Conservation (phyloP, 2,113 vertebrate species). For the Gulo gulo region DNA sequence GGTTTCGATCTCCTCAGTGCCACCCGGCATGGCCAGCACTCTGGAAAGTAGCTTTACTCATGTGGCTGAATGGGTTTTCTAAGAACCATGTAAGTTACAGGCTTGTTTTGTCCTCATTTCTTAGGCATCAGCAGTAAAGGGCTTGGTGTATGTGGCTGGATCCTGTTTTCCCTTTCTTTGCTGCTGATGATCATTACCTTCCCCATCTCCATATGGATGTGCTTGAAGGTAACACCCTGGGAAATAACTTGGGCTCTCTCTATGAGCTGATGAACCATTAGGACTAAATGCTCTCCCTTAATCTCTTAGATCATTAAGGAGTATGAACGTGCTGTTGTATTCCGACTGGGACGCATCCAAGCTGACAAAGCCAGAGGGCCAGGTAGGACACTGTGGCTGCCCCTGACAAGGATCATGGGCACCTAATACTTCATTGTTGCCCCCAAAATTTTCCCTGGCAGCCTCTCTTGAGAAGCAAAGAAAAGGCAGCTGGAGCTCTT, state of each 20-base stretch:
- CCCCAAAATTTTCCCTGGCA: neutral
- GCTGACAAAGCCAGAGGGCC: constrained; percentile 90
- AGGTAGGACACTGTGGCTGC: constrained; percentile 79
- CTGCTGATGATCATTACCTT: constrained; percentile 85
- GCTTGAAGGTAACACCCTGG: constrained; percentile 87
- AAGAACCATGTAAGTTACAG: neutral
- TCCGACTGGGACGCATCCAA: constrained; percentile 89
- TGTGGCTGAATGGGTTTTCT: neutral
- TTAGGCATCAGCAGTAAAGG: constrained; percentile 81
- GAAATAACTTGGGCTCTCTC: neutral
- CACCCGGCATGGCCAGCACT: neutral
- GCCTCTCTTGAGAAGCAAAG: neutral
- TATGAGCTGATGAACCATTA: neutral
- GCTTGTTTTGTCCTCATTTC: neutral
- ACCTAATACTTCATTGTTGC: neutral
- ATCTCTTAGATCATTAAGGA: constrained; percentile 90
- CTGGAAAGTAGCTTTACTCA: neutral
- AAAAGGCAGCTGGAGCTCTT: neutral
- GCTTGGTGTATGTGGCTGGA: constrained; percentile 87
- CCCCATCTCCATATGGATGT: constrained; percentile 90
- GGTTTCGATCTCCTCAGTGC: neutral
- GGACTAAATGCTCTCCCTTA: constrained; percentile 40
- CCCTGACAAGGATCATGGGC: neutral
- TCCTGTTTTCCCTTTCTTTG: constrained; percentile 85
- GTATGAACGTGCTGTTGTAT: constrained; percentile 92